Conservation (phyloP, 2,113 vertebrate genomes). For the Zapus hudsonius region DNA sequence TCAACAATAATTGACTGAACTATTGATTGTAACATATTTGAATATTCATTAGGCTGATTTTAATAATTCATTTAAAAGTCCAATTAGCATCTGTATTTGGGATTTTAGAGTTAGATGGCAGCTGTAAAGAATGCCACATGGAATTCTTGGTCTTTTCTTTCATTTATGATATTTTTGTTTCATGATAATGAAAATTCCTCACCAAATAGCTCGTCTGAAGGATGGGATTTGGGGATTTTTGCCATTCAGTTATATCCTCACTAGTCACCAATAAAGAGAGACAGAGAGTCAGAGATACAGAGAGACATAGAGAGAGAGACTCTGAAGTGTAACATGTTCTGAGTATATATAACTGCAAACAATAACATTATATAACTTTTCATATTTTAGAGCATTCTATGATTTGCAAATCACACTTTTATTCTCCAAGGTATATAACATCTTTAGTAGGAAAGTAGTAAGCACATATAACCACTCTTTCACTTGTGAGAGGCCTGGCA, state of each 20-base stretch:
- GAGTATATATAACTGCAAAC: background rate
- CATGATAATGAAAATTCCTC: conserved; percentile 48
- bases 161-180: conserved; percentile 57
- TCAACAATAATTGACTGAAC: conserved; percentile 67
- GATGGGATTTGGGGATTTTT: conserved; percentile 24
- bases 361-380: background rate
- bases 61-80: conserved; percentile 77
- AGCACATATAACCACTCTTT: background rate
- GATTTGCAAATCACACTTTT: background rate
- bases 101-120: conserved; percentile 59
- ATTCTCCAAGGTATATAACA: background rate
- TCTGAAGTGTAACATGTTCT: background rate
- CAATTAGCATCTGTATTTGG: conserved; percentile 74
- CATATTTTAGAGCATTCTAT: background rate
- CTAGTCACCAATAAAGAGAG: conserved; percentile 19
- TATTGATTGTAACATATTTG: conserved; percentile 58
- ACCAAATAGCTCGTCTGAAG: conserved; percentile 22
- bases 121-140: conserved; percentile 66
- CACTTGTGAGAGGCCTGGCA: background rate
- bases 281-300: background rate
- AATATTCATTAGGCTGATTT: conserved; percentile 79
- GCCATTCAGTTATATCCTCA: background rate
- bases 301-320: background rate
- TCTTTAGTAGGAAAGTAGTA: background rate
- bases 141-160: conserved; percentile 64